Percentiles rank a stretch among this genome's conserved stretches.
These are phyloP conservation scores for Bombyx mandarina DNA, from an alignment of 1,140 invertebrate species.

Conservation along the genomic window DNA sequence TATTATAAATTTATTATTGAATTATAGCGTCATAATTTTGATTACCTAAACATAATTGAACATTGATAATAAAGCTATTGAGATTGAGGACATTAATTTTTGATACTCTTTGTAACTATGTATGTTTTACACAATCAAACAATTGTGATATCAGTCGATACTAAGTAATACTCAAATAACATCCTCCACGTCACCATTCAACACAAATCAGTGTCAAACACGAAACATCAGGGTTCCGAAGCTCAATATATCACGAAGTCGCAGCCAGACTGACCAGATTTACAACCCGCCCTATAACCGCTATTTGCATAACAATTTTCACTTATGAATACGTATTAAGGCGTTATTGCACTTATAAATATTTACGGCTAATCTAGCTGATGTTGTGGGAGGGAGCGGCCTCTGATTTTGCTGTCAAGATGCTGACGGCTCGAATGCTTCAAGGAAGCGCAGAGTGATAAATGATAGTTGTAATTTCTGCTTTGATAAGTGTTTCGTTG, in stretches of 20 bases:
- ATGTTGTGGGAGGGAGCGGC: conserved; percentile 35
- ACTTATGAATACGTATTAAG: conserved; percentile 69
- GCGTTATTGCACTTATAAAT: conserved; percentile 65
- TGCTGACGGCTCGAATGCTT: conserved; percentile 39
- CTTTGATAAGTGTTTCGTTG: conserved; percentile 42
- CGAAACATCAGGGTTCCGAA: no score
- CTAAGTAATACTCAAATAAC: no score
- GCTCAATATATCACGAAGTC: conserved; percentile 30
- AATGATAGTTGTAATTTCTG: conserved; percentile 38
- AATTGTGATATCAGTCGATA: no score
- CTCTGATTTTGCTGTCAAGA: conserved; percentile 43
- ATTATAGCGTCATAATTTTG: no score
- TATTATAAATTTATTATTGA: no score
- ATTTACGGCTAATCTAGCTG: conserved; percentile 43
- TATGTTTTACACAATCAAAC: no score
- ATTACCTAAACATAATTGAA: no score
- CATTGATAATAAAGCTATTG: no score
- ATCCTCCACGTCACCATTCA: conserved; percentile 10
- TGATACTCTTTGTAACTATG: no score
- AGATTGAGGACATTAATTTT: no score
- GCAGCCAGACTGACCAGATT: conserved; percentile 43
- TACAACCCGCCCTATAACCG: conserved; percentile 45
- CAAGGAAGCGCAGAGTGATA: conserved; percentile 32
- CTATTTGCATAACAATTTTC: conserved; percentile 70
- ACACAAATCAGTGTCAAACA: conserved; percentile 21